Percentiles rank a stretch among this genome's conserved stretches.
phyloP scores from a whole-genome alignment of 2,888 invertebrate species.

The Leucophenga maculata region DNA sequence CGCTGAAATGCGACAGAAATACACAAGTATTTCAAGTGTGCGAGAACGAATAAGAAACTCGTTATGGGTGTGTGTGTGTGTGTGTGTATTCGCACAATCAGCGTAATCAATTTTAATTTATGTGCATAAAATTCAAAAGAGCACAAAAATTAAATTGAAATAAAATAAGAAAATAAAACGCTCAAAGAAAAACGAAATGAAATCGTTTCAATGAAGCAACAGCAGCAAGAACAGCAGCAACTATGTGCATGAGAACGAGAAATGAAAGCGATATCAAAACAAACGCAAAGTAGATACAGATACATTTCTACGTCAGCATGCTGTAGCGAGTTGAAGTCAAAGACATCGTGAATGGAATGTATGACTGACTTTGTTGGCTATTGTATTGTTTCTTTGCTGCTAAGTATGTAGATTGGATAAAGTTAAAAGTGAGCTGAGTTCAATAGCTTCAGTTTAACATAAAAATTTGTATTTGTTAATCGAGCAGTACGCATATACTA shows the following conservation, averaged over 20 bases:
- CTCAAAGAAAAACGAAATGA: constrained; percentile 1
- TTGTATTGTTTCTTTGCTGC: too few relatives aligned
- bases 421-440: too few relatives aligned
- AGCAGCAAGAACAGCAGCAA: not conserved
- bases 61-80: not conserved
- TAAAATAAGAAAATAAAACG: constrained; percentile 5
- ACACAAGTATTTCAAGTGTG: not conserved
- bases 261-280: constrained; percentile 1
- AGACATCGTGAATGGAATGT: not conserved
- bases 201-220: not conserved
- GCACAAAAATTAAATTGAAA: constrained; percentile 19
- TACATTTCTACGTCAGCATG: not conserved
- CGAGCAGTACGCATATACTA: too few relatives aligned
- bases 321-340: not conserved
- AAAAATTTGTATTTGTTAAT: too few relatives aligned
- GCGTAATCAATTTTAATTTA: constrained; percentile 45
- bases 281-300: not conserved
- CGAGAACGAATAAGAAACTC: not conserved
- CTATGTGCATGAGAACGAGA: not conserved
- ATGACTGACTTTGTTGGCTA: too few relatives aligned
- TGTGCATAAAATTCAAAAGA: constrained; percentile 45
- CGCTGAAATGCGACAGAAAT: not conserved
- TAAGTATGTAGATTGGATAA: too few relatives aligned
- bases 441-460: too few relatives aligned
- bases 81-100: constrained; percentile 3